Evolutionary conservation across 2,888 invertebrate species (phyloP).

Genomic region (Horisme vitalbata): DNA sequence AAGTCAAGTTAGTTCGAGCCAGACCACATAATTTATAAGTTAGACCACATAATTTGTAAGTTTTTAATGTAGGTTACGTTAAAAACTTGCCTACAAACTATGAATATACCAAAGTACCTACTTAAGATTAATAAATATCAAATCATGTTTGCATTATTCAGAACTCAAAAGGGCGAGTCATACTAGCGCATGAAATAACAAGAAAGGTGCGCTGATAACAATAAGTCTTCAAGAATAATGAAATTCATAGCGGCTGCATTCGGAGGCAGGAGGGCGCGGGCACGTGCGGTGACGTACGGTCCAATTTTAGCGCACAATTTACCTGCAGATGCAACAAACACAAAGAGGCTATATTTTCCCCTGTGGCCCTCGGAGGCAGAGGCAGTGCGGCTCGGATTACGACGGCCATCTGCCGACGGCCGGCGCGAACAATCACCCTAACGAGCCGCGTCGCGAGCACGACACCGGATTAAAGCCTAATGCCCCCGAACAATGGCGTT

Average conservation of each 20-base stretch:
- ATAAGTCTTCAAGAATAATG: slow-evolving; percentile 74
- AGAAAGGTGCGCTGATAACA: slow-evolving; percentile 69
- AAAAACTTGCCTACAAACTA: too few relatives aligned
- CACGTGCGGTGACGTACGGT: slow-evolving; percentile 56
- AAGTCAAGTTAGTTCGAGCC: too few relatives aligned
- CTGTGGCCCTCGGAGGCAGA: slow-evolving; percentile 39
- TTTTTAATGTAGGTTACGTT: too few relatives aligned
- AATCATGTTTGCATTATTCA: too few relatives aligned
- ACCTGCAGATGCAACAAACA: slow-evolving; percentile 82
- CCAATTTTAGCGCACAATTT: slow-evolving; percentile 79
- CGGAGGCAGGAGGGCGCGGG: slow-evolving; percentile 61
- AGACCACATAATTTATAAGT: too few relatives aligned
- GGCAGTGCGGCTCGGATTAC: slow-evolving; percentile 70
- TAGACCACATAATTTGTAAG: too few relatives aligned
- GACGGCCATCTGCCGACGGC: slow-evolving; percentile 75
- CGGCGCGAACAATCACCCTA: slow-evolving; percentile 75
- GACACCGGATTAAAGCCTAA: slow-evolving; percentile 78
- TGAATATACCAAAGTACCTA: too few relatives aligned
- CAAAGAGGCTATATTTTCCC: slow-evolving; percentile 75
- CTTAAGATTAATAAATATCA: too few relatives aligned
- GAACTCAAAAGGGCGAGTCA: slow-evolving; percentile 14
- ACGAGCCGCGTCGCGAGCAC: slow-evolving; percentile 69
- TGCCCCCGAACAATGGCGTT: slow-evolving; percentile 73
- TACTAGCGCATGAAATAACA: slow-evolving; percentile 16
- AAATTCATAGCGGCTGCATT: slow-evolving; percentile 69